phyloP scores from a whole-genome alignment of 2,113 vertebrate genomes.

The Misgurnus anguillicaudatus region DNA sequence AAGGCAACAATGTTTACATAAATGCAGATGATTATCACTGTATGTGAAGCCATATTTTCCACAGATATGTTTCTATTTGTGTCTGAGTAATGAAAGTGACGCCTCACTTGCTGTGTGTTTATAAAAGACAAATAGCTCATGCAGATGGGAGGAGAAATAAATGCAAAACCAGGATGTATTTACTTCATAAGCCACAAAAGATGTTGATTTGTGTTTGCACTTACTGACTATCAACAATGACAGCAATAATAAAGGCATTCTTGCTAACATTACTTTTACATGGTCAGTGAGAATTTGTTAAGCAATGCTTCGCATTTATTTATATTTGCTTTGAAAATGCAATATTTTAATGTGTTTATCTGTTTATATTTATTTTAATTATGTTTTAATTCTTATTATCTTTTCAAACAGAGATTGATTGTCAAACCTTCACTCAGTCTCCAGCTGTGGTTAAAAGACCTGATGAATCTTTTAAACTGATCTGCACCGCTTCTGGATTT shows the following conservation, averaged over 20 bases:
- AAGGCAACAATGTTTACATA: too few relatives aligned
- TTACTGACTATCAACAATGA: conserved; percentile 18
- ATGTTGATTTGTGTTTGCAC: background rate
- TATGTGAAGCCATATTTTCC: too few relatives aligned
- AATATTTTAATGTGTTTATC: background rate
- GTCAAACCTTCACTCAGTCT: conserved; percentile 30
- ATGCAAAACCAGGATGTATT: background rate
- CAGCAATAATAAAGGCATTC: background rate
- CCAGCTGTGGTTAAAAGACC: conserved; percentile 7
- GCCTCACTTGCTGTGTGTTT: too few relatives aligned
- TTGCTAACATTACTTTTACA: background rate
- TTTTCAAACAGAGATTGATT: background rate
- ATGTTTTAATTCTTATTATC: background rate
- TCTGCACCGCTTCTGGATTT: conserved; percentile 22
- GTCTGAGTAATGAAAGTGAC: too few relatives aligned
- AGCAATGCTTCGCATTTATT: too few relatives aligned
- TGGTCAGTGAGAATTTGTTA: background rate
- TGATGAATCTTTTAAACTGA: conserved; percentile 17
- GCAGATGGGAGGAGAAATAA: background rate
- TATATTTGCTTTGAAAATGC: too few relatives aligned
- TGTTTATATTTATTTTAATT: background rate
- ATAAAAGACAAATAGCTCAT: background rate
- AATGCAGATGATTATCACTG: too few relatives aligned
- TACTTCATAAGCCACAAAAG: background rate
- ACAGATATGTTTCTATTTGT: too few relatives aligned